A percentile compares a stretch with the other conserved stretches of the same genome.
Conservation (phyloP, 1,140 invertebrate genomes). For the Cryptotermes secundus region DNA sequence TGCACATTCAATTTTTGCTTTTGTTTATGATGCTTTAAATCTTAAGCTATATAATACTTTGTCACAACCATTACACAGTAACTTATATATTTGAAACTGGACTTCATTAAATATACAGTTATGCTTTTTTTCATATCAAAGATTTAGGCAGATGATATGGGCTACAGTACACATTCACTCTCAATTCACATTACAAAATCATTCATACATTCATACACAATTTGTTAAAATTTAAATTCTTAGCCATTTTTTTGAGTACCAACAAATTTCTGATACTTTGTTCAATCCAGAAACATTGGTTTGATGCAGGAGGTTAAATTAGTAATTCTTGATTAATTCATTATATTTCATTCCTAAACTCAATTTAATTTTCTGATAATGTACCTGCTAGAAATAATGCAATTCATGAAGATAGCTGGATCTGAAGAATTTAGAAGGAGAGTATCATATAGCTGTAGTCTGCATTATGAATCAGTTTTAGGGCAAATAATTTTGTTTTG, state of each 20-base stretch:
- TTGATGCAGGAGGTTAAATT: neutral
- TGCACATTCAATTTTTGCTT: neutral
- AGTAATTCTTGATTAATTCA: neutral
- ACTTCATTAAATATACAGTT: neutral
- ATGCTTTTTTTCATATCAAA: neutral
- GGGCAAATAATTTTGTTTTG: neutral
- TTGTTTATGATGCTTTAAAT: neutral
- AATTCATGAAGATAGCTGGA: neutral
- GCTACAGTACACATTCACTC: neutral
- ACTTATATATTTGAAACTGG: neutral
- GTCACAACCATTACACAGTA: conserved; percentile 25
- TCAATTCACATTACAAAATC: conserved; percentile 10
- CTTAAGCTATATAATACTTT: conserved; percentile 26
- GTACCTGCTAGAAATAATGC: neutral
- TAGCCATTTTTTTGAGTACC: neutral
- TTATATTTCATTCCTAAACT: neutral
- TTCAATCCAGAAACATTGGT: neutral
- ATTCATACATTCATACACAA: conserved; percentile 22
- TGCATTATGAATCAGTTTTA: neutral
- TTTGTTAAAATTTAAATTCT: neutral
- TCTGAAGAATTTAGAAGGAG: neutral
- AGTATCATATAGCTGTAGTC: neutral
- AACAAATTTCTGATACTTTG: neutral
- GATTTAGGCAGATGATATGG: neutral
- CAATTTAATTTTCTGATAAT: neutral